phyloP scores from a whole-genome alignment of 2,113 vertebrate genomes.

The Corvus moneduloides region DNA sequence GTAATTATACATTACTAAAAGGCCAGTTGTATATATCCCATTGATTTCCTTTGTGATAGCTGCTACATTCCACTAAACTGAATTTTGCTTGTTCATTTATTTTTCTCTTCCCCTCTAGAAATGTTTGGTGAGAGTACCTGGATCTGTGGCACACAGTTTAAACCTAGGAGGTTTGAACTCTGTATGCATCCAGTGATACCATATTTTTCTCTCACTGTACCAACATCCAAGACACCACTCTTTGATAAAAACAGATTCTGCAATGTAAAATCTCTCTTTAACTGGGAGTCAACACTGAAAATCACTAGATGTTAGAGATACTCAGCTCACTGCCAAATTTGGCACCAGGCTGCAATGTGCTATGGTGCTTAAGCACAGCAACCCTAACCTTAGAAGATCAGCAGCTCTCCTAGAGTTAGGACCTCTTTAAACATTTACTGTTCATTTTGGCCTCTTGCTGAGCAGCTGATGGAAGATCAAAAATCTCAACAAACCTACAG shows the following conservation, averaged over 20 bases:
- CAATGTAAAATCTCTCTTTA: background rate
- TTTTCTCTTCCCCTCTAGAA: background rate
- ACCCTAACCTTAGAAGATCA: background rate
- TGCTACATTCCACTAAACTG: background rate
- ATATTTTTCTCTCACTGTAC: background rate
- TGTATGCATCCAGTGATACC: background rate
- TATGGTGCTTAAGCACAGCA: background rate
- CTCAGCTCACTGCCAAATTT: background rate
- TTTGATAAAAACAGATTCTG: background rate
- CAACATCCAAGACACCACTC: background rate
- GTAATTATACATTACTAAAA: conserved; percentile 25
- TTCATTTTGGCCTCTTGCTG: background rate
- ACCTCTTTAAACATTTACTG: background rate
- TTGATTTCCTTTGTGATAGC: background rate
- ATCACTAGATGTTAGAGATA: background rate
- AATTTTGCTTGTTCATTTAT: background rate
- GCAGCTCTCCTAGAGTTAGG: background rate
- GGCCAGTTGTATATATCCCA: background rate
- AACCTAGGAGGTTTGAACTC: background rate
- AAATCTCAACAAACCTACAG: background rate
- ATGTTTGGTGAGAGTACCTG: background rate
- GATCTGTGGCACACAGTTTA: background rate
- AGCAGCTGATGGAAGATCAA: background rate
- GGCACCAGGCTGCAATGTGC: background rate
- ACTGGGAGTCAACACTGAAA: background rate